Evolutionary conservation across 2,888 invertebrate species (phyloP).

Genomic region (Byasa hedistus): DNA sequence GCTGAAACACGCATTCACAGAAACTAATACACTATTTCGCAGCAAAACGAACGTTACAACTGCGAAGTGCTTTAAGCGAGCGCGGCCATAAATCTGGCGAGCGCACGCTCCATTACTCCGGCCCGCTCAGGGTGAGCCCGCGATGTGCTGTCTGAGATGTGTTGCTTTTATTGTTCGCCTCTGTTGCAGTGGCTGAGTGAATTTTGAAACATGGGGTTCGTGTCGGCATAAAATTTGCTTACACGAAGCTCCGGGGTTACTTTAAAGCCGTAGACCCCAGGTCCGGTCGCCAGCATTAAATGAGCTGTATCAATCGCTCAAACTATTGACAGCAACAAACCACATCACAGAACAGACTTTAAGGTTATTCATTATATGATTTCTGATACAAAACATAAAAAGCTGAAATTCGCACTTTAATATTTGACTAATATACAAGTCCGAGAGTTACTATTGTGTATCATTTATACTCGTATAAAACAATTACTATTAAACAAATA

Average conservation of each 20-base stretch:
- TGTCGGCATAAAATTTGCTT: conserved; percentile 2
- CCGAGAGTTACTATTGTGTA: too few species aligned
- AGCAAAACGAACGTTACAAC: conserved; percentile 46
- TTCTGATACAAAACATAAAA: too few species aligned
- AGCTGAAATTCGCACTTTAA: too few species aligned
- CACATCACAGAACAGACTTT: too few species aligned
- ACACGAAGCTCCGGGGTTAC: not conserved
- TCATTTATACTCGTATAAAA: too few species aligned
- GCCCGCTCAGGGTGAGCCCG: conserved; percentile 33
- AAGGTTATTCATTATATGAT: too few species aligned
- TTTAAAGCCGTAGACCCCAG: too few species aligned
- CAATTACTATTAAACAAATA: too few species aligned
- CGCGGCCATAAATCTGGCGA: conserved; percentile 46
- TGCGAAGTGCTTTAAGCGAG: conserved; percentile 43
- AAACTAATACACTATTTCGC: conserved; percentile 42
- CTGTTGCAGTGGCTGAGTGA: conserved; percentile 33
- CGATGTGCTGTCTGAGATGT: conserved; percentile 34
- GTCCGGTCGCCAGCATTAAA: too few species aligned
- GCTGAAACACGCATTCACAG: conserved; percentile 36
- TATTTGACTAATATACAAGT: too few species aligned
- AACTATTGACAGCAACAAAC: too few species aligned
- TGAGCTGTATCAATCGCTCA: too few species aligned
- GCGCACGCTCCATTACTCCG: conserved; percentile 46
- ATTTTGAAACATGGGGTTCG: conserved; percentile 20
- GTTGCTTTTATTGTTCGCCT: conserved; percentile 37